These are phyloP conservation scores for Psittacara wagleri DNA, from an alignment of 2,113 vertebrate species.

Conservation along the genomic window DNA sequence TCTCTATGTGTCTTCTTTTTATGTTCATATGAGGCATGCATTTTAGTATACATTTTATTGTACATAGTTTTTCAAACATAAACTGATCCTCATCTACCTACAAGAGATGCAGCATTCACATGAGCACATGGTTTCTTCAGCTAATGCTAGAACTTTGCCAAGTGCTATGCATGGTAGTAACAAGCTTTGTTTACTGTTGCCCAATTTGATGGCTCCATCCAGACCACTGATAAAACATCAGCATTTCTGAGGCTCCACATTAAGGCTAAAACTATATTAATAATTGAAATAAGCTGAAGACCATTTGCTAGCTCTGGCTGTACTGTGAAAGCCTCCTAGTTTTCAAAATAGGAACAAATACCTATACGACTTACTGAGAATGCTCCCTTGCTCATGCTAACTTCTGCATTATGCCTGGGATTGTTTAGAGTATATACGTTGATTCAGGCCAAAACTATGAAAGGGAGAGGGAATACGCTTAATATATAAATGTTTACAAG, in stretches of 20 bases:
- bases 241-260: neutral
- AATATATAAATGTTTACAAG: neutral
- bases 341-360: neutral
- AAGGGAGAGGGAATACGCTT: neutral
- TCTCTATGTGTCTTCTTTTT: neutral
- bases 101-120: neutral
- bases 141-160: neutral
- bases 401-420: neutral
- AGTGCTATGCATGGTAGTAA: neutral
- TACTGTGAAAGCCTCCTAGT: neutral
- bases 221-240: neutral
- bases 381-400: fast-evolving
- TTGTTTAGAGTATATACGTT: neutral
- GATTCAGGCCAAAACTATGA: neutral
- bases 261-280: neutral
- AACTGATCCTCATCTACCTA: fast-evolving
- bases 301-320: neutral
- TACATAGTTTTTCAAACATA: neutral
- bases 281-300: neutral
- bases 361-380: neutral
- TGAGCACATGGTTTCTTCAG: neutral
- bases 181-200: neutral
- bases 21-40: fast-evolving
- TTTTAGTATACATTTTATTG: neutral
- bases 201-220: neutral